Evolutionary conservation across 1,140 invertebrate species (phyloP), one percentile per base, ranked within the genome.

Genomic region (Lanistes nyassanus): DNA sequence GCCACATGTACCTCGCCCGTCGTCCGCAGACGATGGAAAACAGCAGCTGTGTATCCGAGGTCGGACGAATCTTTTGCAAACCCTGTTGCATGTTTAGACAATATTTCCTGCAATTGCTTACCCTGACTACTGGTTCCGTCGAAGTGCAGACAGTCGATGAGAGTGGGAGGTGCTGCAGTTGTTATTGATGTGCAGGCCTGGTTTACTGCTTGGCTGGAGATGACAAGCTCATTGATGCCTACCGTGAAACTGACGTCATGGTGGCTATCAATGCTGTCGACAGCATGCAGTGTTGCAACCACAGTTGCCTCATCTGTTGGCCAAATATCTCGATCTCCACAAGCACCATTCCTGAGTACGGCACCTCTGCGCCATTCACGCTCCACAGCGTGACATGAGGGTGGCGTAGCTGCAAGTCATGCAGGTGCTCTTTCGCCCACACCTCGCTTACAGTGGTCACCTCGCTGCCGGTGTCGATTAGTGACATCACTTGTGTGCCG

Each of bases 391-490:
- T 67, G 9, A 67, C 36, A 4, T 36, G 65, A 37, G 16, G 42
- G 65, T 67, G 36, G 1, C 23, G 9, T 37, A 37, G 31, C 0
- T 36, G 9, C 16, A 39, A 36, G 36, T 67, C 26, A 31, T n/a
- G 16, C 36, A 69, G 23, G n/a, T 69, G 23, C 31, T 53, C 13
- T 16, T 13, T 4, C 3, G n/a, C 67, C 67, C 67, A 69, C 5
- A 11, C 31, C n/a, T 69, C 47, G 11, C 39, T 69, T 3, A 69
- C n/a, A 23, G 67, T 69, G 4, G 67, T 69, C 19, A 69, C 67
- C 16, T 69, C 67, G 34, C 67, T 69, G 2, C 67, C 67, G 2
- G 67, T 69, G n/a, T 69, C 67, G 2, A 69, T 6, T n/a, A 69
- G 47, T 11, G 42, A 39, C 36, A 26, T 26, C 4, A 51, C 39